A percentile compares a stretch with the other conserved stretches of the same genome.
These are phyloP conservation scores for Aplocera efformata DNA, from an alignment of 2,888 invertebrate species.

Conservation along the genomic window DNA sequence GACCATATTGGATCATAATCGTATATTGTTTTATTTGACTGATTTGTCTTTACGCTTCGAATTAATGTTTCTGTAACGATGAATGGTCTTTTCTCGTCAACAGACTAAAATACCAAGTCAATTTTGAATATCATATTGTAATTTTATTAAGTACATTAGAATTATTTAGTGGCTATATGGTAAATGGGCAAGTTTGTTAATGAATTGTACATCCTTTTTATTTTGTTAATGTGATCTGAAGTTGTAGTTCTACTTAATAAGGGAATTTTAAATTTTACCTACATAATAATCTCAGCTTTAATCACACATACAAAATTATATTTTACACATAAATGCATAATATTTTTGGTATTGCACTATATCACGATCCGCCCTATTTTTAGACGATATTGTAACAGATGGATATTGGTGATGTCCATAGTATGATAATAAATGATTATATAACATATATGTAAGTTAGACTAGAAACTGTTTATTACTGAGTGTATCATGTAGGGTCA, in stretches of 20 bases:
- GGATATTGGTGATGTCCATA: conserved; percentile 38
- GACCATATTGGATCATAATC: too few species aligned
- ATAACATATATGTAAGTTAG: conserved; percentile 12
- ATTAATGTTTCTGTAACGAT: conserved; percentile 30
- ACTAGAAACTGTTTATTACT: conserved; percentile 11
- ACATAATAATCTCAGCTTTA: conserved; percentile 56
- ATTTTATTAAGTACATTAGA: conserved; percentile 58
- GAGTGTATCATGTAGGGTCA: conserved; percentile 28
- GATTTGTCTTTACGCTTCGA: conserved; percentile 23
- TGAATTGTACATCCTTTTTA: conserved; percentile 45
- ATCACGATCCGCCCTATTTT: conserved; percentile 73
- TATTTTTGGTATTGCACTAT: conserved; percentile 72
- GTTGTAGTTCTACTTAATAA: conserved; percentile 44
- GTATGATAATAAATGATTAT: conserved; percentile 26
- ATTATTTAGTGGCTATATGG: conserved; percentile 58
- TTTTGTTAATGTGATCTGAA: conserved; percentile 80
- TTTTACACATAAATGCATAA: conserved; percentile 48
- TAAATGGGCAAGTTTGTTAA: conserved; percentile 58
- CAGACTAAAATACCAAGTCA: conserved; percentile 74
- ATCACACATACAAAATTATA: conserved; percentile 57
- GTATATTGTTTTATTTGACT: conserved; percentile 14
- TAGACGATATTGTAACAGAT: conserved; percentile 50
- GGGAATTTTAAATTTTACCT: conserved; percentile 42
- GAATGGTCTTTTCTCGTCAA: conserved; percentile 50
- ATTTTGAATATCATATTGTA: conserved; percentile 66